A percentile compares a stretch with the other conserved stretches of the same genome.
Evolutionary conservation across 2,113 vertebrate genomes (phyloP).

Genomic region (Eptatretus burgeri): DNA sequence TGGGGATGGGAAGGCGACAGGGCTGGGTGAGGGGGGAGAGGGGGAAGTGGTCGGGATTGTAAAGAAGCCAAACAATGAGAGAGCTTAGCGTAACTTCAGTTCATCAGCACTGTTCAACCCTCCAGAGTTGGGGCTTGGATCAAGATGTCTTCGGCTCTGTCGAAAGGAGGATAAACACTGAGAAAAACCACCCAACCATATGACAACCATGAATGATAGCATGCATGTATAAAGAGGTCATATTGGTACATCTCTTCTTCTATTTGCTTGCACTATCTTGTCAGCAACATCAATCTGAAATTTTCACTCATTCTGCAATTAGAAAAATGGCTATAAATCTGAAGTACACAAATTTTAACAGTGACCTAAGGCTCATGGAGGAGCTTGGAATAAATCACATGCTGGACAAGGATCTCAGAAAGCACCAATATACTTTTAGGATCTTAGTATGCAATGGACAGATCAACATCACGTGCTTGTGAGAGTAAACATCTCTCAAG

Average conservation of each 20-base stretch:
- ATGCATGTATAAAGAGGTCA: too few relatives aligned
- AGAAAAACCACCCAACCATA: constrained; percentile 17
- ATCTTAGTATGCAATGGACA: too few relatives aligned
- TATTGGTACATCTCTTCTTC: too few relatives aligned
- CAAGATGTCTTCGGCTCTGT: constrained; percentile 88
- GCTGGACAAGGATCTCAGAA: too few relatives aligned
- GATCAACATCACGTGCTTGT: too few relatives aligned
- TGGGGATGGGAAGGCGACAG: constrained; percentile 13
- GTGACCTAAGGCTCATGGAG: too few relatives aligned
- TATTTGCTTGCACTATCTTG: too few relatives aligned
- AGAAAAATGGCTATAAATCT: constrained; percentile 19
- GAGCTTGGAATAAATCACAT: too few relatives aligned
- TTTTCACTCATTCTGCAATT: neutral
- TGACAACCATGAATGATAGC: constrained; percentile 11
- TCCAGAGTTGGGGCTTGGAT: constrained; percentile 57
- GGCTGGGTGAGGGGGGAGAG: constrained; percentile 16
- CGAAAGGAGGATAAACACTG: constrained; percentile 8
- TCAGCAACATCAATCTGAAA: too few relatives aligned
- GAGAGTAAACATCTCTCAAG: too few relatives aligned
- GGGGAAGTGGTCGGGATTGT: constrained; percentile 16
- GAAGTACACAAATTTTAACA: constrained; percentile 1
- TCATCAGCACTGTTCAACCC: constrained; percentile 63
- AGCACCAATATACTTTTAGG: too few relatives aligned
- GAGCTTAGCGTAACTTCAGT: constrained; percentile 57
- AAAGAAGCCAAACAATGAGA: constrained; percentile 17